Evolutionary conservation across 1,140 invertebrate species (phyloP).

Genomic region (Drosophila quadrilineata): DNA sequence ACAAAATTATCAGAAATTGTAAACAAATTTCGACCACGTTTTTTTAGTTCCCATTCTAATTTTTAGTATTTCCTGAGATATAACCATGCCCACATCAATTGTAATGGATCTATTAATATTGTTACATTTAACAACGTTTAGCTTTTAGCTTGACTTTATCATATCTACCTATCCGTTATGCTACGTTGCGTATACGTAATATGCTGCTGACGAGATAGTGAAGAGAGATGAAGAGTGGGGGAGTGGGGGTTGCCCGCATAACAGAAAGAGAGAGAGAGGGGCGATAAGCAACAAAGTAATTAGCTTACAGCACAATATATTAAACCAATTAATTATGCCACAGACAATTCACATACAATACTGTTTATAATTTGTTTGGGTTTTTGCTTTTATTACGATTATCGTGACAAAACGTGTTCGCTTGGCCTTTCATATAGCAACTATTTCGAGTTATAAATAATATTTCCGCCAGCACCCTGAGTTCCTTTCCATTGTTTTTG

Average conservation of each 20-base stretch:
- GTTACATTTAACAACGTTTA: constrained; percentile 52
- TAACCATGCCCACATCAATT: too few relatives aligned
- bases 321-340: constrained; percentile 8
- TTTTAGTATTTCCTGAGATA: too few relatives aligned
- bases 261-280: too few relatives aligned
- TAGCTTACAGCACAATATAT: constrained; percentile 29
- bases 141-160: constrained; percentile 36
- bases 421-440: background rate
- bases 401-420: background rate
- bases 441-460: background rate
- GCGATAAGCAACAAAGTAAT: constrained; percentile 37
- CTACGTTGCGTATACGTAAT: constrained; percentile 51
- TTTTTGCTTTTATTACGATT: background rate
- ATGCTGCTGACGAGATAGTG: too few relatives aligned
- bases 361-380: too few relatives aligned
- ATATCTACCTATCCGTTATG: constrained; percentile 38
- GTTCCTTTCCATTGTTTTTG: too few relatives aligned
- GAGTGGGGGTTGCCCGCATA: too few relatives aligned
- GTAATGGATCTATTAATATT: background rate
- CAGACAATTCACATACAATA: background rate
- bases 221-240: too few relatives aligned
- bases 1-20: too few relatives aligned
- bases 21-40: too few relatives aligned
- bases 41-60: too few relatives aligned
- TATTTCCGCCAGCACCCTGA: background rate